These are phyloP conservation scores for Coleophora deauratella DNA, from an alignment of 2,888 invertebrate genomes.

Conservation along the genomic window DNA sequence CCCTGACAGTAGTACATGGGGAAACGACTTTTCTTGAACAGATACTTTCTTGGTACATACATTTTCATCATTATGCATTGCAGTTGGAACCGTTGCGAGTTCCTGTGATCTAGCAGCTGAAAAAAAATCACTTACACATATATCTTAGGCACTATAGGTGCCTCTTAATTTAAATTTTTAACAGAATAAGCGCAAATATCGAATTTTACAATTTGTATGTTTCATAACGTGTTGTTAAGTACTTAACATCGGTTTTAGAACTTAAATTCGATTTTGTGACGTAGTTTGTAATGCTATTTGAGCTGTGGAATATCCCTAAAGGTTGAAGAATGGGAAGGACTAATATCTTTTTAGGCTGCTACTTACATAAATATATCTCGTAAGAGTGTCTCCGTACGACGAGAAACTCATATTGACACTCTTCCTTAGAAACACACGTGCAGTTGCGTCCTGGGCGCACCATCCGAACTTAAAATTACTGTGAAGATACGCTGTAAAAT, in stretches of 20 bases:
- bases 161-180: background rate
- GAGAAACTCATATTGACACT: constrained; percentile 26
- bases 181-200: background rate
- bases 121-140: constrained; percentile 13
- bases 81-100: constrained; percentile 23
- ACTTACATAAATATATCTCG: constrained; percentile 41
- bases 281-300: no score
- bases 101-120: constrained; percentile 34
- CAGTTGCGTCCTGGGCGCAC: constrained; percentile 28
- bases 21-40: constrained; percentile 32
- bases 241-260: no score
- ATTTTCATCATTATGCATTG: constrained; percentile 42
- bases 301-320: no score
- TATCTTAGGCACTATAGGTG: background rate
- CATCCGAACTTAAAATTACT: constrained; percentile 47
- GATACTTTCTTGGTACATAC: constrained; percentile 27
- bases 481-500: constrained; percentile 28
- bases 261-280: no score
- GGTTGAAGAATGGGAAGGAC: background rate
- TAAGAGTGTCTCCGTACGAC: constrained; percentile 21
- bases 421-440: constrained; percentile 23
- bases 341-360: background rate
- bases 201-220: no score
- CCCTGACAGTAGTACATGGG: constrained; percentile 55
- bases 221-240: no score